phyloP scores from a whole-genome alignment of 2,888 invertebrate species.

The Ecliptopera silaceata region DNA sequence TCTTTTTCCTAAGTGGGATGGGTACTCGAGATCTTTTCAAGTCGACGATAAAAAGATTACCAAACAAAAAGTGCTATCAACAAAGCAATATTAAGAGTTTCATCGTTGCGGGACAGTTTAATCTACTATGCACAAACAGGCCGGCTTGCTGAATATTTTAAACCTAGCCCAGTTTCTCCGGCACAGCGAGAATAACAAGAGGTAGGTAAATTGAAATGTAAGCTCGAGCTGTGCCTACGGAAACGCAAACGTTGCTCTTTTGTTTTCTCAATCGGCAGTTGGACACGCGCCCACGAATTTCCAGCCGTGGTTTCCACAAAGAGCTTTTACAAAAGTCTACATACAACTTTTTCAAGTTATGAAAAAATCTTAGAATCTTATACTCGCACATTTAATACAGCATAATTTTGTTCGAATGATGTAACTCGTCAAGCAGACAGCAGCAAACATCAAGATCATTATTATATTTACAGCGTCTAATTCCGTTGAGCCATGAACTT shows the following conservation, averaged over 20 bases:
- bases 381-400: not conserved
- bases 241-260: slow-evolving; percentile 25
- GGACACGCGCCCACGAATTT: slow-evolving; percentile 21
- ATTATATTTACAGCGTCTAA: slow-evolving; percentile 39
- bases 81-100: slow-evolving; percentile 15
- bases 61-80: slow-evolving; percentile 19
- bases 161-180: slow-evolving; percentile 26
- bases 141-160: slow-evolving; percentile 30
- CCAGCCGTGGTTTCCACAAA: slow-evolving; percentile 12
- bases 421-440: slow-evolving; percentile 26
- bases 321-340: not conserved
- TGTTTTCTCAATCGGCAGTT: slow-evolving; percentile 29
- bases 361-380: too few species aligned
- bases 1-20: slow-evolving; percentile 9
- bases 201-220: slow-evolving; percentile 26
- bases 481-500: slow-evolving; percentile 37
- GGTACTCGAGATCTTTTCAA: slow-evolving; percentile 12
- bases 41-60: slow-evolving; percentile 18
- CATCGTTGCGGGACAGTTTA: slow-evolving; percentile 8
- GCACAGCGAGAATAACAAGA: slow-evolving; percentile 28
- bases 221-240: slow-evolving; percentile 15
- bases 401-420: slow-evolving; percentile 10
- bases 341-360: too few species aligned
- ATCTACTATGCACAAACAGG: slow-evolving; percentile 23
- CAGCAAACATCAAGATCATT: slow-evolving; percentile 25